These are phyloP conservation scores for Macrosiphum euphorbiae DNA, from an alignment of 2,888 invertebrate genomes.

Conservation along the genomic window DNA sequence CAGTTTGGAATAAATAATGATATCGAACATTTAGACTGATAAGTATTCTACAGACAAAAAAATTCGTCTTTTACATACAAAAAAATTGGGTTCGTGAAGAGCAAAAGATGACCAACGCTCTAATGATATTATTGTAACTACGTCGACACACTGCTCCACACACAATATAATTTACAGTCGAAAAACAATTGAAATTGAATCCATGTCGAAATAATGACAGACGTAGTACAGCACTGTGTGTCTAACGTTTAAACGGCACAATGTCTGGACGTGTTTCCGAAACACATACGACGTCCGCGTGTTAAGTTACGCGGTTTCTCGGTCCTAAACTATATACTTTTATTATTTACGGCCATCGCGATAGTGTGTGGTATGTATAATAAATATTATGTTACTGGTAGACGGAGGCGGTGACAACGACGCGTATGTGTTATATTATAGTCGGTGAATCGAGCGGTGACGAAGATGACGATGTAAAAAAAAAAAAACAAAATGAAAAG, in stretches of 20 bases:
- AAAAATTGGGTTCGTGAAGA: too few relatives aligned
- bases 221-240: too few relatives aligned
- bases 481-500: background rate
- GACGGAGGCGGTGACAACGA: background rate
- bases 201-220: too few relatives aligned
- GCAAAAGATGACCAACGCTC: too few relatives aligned
- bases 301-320: background rate
- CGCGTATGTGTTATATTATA: background rate
- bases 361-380: background rate
- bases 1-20: background rate
- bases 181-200: too few relatives aligned
- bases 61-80: too few relatives aligned
- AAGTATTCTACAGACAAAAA: too few relatives aligned
- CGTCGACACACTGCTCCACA: too few relatives aligned
- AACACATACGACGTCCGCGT: background rate
- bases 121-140: too few relatives aligned
- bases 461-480: constrained; percentile 3
- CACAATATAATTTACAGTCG: too few relatives aligned
- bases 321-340: background rate
- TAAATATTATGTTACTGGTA: background rate
- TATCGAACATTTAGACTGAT: background rate
- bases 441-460: background rate
- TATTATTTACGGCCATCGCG: background rate
- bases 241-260: too few relatives aligned
- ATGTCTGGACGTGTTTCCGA: background rate